phyloP scores from a whole-genome alignment of 2,888 invertebrate genomes.

The Eilema caniola region DNA sequence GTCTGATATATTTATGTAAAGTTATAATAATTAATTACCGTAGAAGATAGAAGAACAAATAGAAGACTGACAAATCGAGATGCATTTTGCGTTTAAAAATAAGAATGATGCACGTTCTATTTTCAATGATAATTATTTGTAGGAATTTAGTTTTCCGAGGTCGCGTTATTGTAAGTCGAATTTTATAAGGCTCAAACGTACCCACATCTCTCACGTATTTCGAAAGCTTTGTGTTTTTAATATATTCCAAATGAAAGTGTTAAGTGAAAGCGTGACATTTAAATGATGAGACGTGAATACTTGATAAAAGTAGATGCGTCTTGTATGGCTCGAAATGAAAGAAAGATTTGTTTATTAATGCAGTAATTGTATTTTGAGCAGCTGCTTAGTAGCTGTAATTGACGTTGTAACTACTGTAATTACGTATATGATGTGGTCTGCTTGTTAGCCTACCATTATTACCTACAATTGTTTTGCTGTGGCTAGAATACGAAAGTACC shows the following conservation, averaged over 20 bases:
- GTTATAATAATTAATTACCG: conserved; percentile 4
- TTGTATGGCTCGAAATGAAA: conserved; percentile 27
- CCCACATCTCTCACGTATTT: conserved; percentile 51
- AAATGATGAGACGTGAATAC: conserved; percentile 58
- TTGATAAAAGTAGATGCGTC: conserved; percentile 55
- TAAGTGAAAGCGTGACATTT: conserved; percentile 73
- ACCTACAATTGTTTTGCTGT: not conserved
- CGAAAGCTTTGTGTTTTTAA: conserved; percentile 66
- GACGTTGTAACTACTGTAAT: conserved; percentile 29
- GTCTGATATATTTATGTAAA: not conserved
- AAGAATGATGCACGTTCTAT: not conserved
- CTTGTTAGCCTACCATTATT: not conserved
- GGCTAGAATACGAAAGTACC: not conserved
- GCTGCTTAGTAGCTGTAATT: conserved; percentile 33
- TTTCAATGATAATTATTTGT: not conserved
- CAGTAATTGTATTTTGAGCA: conserved; percentile 31
- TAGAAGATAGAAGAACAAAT: too few species aligned
- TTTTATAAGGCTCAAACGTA: conserved; percentile 30
- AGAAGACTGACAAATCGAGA: not conserved
- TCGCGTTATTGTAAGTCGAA: conserved; percentile 18
- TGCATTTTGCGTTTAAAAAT: not conserved
- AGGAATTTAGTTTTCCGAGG: conserved; percentile 16
- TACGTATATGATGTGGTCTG: conserved; percentile 21
- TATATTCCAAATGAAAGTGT: conserved; percentile 72
- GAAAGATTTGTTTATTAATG: conserved; percentile 31